These are phyloP conservation scores for Dynastes tityus DNA, from an alignment of 2,888 invertebrate genomes.

Conservation along the genomic window DNA sequence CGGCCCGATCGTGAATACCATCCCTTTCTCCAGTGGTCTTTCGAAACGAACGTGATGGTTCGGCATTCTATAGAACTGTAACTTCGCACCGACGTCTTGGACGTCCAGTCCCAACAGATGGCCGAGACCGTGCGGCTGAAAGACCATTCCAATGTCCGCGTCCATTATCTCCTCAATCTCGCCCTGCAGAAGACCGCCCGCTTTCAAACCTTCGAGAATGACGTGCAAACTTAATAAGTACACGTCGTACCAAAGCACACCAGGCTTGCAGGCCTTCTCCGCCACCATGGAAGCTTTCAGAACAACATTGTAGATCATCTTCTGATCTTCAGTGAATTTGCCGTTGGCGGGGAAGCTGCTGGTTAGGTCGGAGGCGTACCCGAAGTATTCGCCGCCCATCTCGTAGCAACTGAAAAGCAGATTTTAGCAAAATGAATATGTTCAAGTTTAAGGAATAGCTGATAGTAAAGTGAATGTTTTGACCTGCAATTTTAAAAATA, in stretches of 20 bases:
- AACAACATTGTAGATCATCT: conserved; percentile 92
- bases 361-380: conserved; percentile 97
- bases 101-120: conserved; percentile 97
- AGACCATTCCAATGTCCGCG: conserved; percentile 84
- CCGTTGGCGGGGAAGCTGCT: conserved; percentile 96
- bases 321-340: conserved; percentile 93
- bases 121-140: conserved; percentile 98
- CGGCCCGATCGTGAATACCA: conserved; percentile 97
- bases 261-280: conserved; percentile 85
- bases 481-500: no score
- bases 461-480: not conserved
- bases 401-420: conserved; percentile 85
- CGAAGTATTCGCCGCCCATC: conserved; percentile 98
- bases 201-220: conserved; percentile 82
- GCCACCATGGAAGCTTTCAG: conserved; percentile 89
- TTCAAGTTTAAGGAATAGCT: not conserved
- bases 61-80: conserved; percentile 71
- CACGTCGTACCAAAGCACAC: conserved; percentile 95
- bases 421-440: not conserved
- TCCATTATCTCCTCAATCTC: conserved; percentile 82
- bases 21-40: conserved; percentile 81
- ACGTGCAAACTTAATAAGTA: conserved; percentile 84
- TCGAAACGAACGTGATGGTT: conserved; percentile 83
- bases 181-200: conserved; percentile 84
- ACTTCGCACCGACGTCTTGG: conserved; percentile 93